phyloP scores from a whole-genome alignment of 2,888 invertebrate species.

The Euzophera pinguis region DNA sequence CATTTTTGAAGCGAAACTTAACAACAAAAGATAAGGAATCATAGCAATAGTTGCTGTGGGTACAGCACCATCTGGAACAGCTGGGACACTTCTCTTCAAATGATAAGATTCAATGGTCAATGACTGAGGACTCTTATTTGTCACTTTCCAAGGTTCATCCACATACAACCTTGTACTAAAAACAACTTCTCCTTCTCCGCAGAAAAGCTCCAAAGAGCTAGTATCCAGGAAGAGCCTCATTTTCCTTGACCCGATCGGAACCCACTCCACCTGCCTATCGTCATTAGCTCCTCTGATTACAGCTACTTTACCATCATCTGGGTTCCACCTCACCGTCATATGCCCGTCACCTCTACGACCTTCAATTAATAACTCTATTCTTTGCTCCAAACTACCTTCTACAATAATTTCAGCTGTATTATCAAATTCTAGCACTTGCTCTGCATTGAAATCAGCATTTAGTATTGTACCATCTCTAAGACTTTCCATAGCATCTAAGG shows the following conservation, averaged over 20 bases:
- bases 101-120: slow-evolving; percentile 46
- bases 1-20: too few relatives aligned
- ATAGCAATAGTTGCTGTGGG: too few relatives aligned
- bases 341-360: slow-evolving; percentile 50
- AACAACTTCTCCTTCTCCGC: slow-evolving; percentile 68
- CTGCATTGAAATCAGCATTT: slow-evolving; percentile 32
- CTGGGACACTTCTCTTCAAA: slow-evolving; percentile 50
- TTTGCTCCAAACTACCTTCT: slow-evolving; percentile 39
- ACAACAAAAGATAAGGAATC: too few relatives aligned
- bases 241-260: slow-evolving; percentile 36
- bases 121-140: slow-evolving; percentile 48
- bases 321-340: slow-evolving; percentile 49
- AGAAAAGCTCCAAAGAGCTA: slow-evolving; percentile 66
- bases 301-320: slow-evolving; percentile 43
- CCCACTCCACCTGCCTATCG: slow-evolving; percentile 64
- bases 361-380: slow-evolving; percentile 46
- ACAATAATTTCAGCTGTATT: slow-evolving; percentile 58
- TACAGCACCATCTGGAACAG: too few relatives aligned
- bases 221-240: slow-evolving; percentile 66
- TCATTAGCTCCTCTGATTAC: slow-evolving; percentile 56
- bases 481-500: slow-evolving; percentile 44
- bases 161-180: slow-evolving; percentile 62
- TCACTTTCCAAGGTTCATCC: slow-evolving; percentile 58
- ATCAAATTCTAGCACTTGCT: slow-evolving; percentile 37
- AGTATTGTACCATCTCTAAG: slow-evolving; percentile 40